These are phyloP conservation scores for Poecilia velifera DNA, from an alignment of 2,797 vertebrate species.

Conservation along the genomic window DNA sequence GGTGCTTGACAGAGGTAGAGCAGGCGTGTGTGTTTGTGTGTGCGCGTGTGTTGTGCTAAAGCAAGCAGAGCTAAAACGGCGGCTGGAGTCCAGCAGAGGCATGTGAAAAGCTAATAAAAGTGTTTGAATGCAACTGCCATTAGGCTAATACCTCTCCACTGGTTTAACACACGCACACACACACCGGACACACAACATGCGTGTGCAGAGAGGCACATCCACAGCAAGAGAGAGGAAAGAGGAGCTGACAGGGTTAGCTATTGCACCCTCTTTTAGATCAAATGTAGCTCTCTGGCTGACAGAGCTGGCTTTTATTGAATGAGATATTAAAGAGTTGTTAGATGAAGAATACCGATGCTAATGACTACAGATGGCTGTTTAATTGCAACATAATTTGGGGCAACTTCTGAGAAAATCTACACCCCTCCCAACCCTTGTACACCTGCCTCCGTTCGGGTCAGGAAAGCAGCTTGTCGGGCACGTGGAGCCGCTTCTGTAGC, in stretches of 20 bases:
- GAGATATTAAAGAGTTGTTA: slow-evolving; percentile 74
- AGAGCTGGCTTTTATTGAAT: slow-evolving; percentile 67
- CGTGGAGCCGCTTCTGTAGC: neutral
- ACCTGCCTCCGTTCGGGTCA: slow-evolving; percentile 2
- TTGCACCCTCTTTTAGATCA: slow-evolving; percentile 65
- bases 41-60: slow-evolving; percentile 37
- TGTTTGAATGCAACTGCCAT: slow-evolving; percentile 86
- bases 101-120: slow-evolving; percentile 88
- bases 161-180: slow-evolving; percentile 53
- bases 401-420: slow-evolving; percentile 33
- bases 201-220: slow-evolving; percentile 16
- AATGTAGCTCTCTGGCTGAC: slow-evolving; percentile 62
- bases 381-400: slow-evolving; percentile 54
- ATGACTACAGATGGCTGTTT: slow-evolving; percentile 57
- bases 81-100: slow-evolving; percentile 75
- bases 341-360: slow-evolving; percentile 61
- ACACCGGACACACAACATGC: slow-evolving; percentile 38
- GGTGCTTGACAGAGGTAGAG: slow-evolving; percentile 63
- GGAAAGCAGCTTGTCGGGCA: neutral
- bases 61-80: slow-evolving; percentile 63
- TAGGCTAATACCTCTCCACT: slow-evolving; percentile 82
- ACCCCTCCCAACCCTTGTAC: slow-evolving; percentile 1
- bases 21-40: slow-evolving; percentile 15
- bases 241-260: slow-evolving; percentile 52
- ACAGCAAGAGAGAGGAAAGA: slow-evolving; percentile 37